Evolutionary conservation across 1,140 invertebrate genomes (phyloP).

Genomic region (Drosophila bifasciata): DNA sequence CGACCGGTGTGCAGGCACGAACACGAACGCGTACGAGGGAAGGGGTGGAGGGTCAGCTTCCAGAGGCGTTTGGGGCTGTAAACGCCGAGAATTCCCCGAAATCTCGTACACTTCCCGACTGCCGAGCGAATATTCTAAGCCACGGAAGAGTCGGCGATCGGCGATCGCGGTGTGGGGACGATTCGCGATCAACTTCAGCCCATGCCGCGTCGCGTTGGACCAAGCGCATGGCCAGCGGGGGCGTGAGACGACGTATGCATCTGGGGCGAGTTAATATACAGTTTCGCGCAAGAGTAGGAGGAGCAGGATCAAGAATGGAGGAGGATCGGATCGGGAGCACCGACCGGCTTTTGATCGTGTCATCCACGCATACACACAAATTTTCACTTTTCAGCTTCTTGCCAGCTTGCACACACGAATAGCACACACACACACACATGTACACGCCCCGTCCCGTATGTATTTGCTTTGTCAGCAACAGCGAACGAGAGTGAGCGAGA

Average conservation of each 20-base stretch:
- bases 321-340: neutral
- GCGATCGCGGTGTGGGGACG: constrained; percentile 5
- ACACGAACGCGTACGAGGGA: constrained; percentile 5
- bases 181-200: constrained; percentile 28
- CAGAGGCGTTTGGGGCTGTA: constrained; percentile 27
- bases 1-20: constrained; percentile 20
- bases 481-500: constrained; percentile 32
- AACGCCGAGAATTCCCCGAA: constrained; percentile 10
- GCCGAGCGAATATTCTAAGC: constrained; percentile 25
- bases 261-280: too few relatives aligned
- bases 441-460: constrained; percentile 6
- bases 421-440: constrained; percentile 44
- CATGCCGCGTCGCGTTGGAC: constrained; percentile 45
- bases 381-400: constrained; percentile 2
- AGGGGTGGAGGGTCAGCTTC: constrained; percentile 15
- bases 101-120: constrained; percentile 50
- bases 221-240: constrained; percentile 26
- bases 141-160: constrained; percentile 9
- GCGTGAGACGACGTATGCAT: too few relatives aligned
- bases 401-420: constrained; percentile 32
- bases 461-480: constrained; percentile 70
- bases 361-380: constrained; percentile 36
- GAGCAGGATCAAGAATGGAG: constrained; percentile 9
- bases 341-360: constrained; percentile 29
- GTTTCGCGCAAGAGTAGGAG: too few relatives aligned